A percentile compares a stretch with the other conserved stretches of the same genome.
These are phyloP conservation scores for Brachyhypopomus gauderio DNA, from an alignment of 2,113 vertebrate species.

Conservation along the genomic window DNA sequence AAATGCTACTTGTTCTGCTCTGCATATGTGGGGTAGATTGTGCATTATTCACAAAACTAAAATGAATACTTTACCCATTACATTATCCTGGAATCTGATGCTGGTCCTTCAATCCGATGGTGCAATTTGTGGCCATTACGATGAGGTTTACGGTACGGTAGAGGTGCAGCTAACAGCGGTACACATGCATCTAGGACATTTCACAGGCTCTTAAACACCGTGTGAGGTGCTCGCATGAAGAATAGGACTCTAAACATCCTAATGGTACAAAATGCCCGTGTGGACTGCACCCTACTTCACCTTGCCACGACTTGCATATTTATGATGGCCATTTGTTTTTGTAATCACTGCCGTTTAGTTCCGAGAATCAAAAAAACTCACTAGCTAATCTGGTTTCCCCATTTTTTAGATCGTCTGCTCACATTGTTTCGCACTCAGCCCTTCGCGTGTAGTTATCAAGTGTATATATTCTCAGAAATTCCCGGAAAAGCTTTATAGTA, in stretches of 20 bases:
- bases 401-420: not conserved
- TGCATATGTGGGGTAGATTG: not conserved
- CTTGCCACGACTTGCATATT: not conserved
- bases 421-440: not conserved
- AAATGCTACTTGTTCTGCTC: not conserved
- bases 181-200: slow-evolving; percentile 56
- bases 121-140: slow-evolving; percentile 35
- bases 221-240: slow-evolving; percentile 37
- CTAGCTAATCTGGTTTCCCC: too few species aligned
- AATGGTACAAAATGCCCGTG: not conserved
- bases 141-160: not conserved
- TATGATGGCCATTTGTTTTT: not conserved
- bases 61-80: slow-evolving; percentile 7
- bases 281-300: not conserved
- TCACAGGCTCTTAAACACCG: slow-evolving; percentile 50
- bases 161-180: too few species aligned
- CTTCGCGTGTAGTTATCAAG: too few species aligned
- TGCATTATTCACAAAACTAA: slow-evolving; percentile 20
- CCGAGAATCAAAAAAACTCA: too few species aligned
- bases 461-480: too few species aligned
- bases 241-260: slow-evolving; percentile 19
- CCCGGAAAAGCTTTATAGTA: too few species aligned
- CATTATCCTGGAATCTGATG: slow-evolving; percentile 6
- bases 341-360: not conserved
- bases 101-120: not conserved